phyloP scores from a whole-genome alignment of 2,797 vertebrate genomes.

The Mus minutoides region DNA sequence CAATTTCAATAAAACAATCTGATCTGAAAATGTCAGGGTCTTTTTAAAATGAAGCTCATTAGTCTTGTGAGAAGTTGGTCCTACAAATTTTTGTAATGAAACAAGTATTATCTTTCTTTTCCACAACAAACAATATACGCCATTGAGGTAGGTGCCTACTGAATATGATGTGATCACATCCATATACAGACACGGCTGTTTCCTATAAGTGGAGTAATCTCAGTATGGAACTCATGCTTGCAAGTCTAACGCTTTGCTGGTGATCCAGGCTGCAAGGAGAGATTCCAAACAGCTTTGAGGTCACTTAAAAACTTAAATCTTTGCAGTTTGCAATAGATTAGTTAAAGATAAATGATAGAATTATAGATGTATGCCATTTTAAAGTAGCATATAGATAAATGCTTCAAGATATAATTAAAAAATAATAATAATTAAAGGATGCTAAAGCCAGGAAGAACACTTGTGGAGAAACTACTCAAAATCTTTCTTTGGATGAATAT shows the following conservation, averaged over 20 bases:
- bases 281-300: not conserved
- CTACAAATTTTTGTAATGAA: not conserved
- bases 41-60: not conserved
- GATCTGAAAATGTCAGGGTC: not conserved
- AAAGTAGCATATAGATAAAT: not conserved
- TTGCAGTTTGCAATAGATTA: not conserved
- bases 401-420: not conserved
- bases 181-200: not conserved
- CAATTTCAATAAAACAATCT: slow-evolving; percentile 6
- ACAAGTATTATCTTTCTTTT: not conserved
- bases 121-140: not conserved
- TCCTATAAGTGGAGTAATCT: not conserved
- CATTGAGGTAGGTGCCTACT: too few species aligned
- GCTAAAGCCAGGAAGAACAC: not conserved
- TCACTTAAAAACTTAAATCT: not conserved
- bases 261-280: not conserved
- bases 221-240: not conserved
- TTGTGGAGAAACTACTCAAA: not conserved
- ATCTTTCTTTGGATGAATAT: not conserved
- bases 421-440: not conserved
- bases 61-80: not conserved
- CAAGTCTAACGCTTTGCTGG: not conserved
- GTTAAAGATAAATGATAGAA: not conserved
- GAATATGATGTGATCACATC: not conserved
- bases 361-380: not conserved